phyloP scores from a whole-genome alignment of 2,113 vertebrate species.

The Sturnus vulgaris region DNA sequence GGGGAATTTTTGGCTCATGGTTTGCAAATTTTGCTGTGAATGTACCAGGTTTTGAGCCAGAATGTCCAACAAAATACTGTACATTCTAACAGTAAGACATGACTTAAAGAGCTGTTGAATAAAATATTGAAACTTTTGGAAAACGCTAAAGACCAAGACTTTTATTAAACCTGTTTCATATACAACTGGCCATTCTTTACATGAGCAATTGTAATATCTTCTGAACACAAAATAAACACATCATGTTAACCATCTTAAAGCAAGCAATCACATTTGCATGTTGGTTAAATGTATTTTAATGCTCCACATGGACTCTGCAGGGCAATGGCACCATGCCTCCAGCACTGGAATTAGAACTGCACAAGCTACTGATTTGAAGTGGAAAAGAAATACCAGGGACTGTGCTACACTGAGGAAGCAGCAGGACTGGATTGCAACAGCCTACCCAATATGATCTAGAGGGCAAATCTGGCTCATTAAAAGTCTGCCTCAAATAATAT shows the following conservation, averaged over 20 bases:
- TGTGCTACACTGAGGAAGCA: neutral
- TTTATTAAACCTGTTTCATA: neutral
- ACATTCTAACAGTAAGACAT: neutral
- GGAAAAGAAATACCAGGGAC: neutral
- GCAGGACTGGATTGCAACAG: neutral
- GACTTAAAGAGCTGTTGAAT: neutral
- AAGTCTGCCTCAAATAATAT: neutral
- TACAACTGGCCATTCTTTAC: neutral
- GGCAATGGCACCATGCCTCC: accelerated
- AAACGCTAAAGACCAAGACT: neutral
- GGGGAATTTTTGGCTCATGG: neutral
- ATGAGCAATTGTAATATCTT: neutral
- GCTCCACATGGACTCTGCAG: neutral
- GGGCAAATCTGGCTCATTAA: neutral
- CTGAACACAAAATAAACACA: neutral
- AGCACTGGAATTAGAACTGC: neutral
- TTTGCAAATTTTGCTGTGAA: neutral
- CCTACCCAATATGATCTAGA: neutral
- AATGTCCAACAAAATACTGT: neutral
- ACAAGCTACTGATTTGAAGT: neutral
- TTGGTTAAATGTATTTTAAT: neutral
- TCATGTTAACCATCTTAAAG: neutral
- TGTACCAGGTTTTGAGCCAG: neutral
- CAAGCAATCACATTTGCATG: neutral
- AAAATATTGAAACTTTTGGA: neutral